A percentile compares a stretch with the other conserved stretches of the same genome.
These are phyloP conservation scores for Busseola fusca DNA, from an alignment of 2,888 invertebrate genomes.

Conservation along the genomic window DNA sequence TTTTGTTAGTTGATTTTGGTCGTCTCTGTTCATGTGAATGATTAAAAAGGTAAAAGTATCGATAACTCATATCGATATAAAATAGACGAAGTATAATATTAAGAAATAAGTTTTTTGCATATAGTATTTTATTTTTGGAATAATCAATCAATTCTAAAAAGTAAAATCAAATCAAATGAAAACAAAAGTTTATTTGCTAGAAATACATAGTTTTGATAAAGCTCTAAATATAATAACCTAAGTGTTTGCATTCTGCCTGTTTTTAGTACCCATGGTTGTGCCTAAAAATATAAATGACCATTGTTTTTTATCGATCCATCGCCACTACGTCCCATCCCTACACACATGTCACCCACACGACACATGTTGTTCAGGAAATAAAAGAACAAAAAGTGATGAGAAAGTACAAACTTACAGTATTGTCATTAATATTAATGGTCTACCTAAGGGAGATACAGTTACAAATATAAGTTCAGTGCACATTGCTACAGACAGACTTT, in stretches of 20 bases:
- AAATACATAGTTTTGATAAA: no score
- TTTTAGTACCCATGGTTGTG: neutral
- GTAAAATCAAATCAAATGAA: no score
- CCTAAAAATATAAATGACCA: neutral
- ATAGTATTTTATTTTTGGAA: no score
- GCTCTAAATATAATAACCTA: no score
- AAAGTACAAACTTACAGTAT: constrained; percentile 66
- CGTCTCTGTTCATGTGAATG: neutral
- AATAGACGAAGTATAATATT: neutral
- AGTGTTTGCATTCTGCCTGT: no score
- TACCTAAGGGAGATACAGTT: constrained; percentile 16
- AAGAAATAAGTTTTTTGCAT: neutral
- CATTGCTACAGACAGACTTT: neutral
- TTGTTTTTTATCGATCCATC: constrained; percentile 25
- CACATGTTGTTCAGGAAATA: constrained; percentile 67
- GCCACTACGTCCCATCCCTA: constrained; percentile 64
- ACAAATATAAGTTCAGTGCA: neutral
- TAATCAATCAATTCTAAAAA: no score
- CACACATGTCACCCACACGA: constrained; percentile 69
- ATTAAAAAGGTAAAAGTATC: neutral
- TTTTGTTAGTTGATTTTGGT: neutral
- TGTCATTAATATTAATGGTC: constrained; percentile 42
- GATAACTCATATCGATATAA: neutral
- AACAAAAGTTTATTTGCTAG: no score
- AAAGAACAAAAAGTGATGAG: constrained; percentile 72